Base-by-base conservation (phyloP, 2,888 invertebrate species). In the Temnothorax unifasciatus region DNA sequence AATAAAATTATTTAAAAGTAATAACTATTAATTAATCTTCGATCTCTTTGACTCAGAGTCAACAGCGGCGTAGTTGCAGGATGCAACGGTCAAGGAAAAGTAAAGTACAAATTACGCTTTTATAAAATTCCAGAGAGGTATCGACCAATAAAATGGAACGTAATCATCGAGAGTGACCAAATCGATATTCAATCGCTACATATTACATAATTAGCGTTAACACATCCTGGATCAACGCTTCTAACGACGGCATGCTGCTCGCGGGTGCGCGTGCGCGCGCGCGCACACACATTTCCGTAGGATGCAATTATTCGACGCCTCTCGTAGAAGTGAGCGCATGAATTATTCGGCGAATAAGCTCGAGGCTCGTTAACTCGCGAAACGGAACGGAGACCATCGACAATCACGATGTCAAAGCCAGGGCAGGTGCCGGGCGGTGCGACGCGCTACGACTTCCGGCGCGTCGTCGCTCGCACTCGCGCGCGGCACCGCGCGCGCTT, bases 391-490 rank as follows among this genome's bases (percentile, higher is more conserved):
- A 84, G 83, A 71, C 41, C 66, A 87, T 88, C 85, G 88, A 88
- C 87, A 84, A 89, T 87, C 75, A 71, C 89, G 88, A 91, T 93
- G 93, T 92, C 93, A 91, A 92, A 91, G 92, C 89, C 57, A 64
- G 73, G 47, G 89, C 87, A 87, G 86, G 63, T 86, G 79, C 74
- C 41, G 74, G 6, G 73, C 57, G 74, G 79, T 81, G 83, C 85
- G 86, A 86, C 86, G 86, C 79, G 85, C 88, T 29, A 88, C 91
- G 91, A 93, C 93, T 90, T 93, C 93, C 94, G 94, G 93, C 91
- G 86, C 85, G 84, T 29, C 85, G 84, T 29, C 81, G 83, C 71
- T 61, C 75, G 52, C 66, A 66, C 61, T 73, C 77, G 84, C 85
- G 85, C 85, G 85, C 85, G 85, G 82, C 84, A 83, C 74, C 75